Evolutionary conservation across 2,888 invertebrate species (phyloP).

Genomic region (Drosophila meridionalis): DNA sequence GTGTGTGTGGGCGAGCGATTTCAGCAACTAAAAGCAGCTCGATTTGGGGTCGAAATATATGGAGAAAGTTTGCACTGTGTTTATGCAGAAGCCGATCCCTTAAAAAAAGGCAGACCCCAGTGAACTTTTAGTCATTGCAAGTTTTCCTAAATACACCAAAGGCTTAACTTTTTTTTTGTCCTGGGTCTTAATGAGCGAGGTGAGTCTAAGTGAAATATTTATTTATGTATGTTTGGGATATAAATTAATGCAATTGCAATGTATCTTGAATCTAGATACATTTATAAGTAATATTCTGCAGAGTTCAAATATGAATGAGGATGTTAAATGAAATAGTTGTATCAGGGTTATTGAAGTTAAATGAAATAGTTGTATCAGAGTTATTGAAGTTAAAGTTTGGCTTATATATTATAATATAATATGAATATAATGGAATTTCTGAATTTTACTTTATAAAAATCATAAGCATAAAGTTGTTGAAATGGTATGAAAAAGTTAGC

Average conservation of each 20-base stretch:
- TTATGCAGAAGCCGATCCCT: conserved; percentile 5
- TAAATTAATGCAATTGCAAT: neutral
- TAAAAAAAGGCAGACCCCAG: conserved; percentile 7
- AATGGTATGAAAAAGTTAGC: too few relatives aligned
- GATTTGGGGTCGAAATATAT: conserved; percentile 35
- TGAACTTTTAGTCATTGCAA: conserved; percentile 11
- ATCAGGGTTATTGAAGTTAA: neutral
- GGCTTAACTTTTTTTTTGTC: conserved; percentile 13
- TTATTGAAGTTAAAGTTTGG: too few relatives aligned
- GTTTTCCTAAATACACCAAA: conserved; percentile 11
- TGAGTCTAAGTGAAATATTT: conserved; percentile 17
- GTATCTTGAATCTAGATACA: neutral
- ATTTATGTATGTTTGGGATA: neutral
- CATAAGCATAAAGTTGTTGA: too few relatives aligned
- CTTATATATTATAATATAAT: too few relatives aligned
- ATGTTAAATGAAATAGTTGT: neutral
- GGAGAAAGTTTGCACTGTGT: conserved; percentile 45
- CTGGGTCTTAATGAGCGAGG: conserved; percentile 29
- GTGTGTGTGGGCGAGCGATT: neutral
- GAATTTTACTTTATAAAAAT: too few relatives aligned
- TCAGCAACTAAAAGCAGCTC: conserved; percentile 24
- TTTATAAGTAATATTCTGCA: too few relatives aligned
- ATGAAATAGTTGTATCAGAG: neutral
- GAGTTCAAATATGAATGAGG: neutral
- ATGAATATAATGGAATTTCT: too few relatives aligned